Evolutionary conservation across 1,140 invertebrate species (phyloP).

Genomic region (Colletes gigas): DNA sequence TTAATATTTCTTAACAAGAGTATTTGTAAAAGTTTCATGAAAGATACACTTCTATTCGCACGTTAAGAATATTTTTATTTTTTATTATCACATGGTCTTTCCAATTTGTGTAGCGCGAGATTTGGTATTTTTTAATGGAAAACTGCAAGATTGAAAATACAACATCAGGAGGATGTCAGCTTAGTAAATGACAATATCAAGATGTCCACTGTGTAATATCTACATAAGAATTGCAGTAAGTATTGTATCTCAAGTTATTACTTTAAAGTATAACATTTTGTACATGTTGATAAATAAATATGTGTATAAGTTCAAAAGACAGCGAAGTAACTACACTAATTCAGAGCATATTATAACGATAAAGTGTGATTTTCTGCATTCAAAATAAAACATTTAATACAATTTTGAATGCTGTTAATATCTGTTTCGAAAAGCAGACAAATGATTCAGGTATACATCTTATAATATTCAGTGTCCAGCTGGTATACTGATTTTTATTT

Average conservation of each 20-base stretch:
- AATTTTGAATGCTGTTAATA: conserved; percentile 5
- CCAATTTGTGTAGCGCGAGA: conserved; percentile 68
- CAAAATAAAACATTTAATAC: not conserved
- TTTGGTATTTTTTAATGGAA: conserved; percentile 67
- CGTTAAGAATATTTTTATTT: conserved; percentile 32
- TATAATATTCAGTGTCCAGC: not conserved
- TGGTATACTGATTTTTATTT: conserved; percentile 1
- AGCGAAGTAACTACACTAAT: conserved; percentile 35
- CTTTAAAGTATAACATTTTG: conserved; percentile 42
- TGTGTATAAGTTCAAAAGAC: conserved; percentile 11
- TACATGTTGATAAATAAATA: conserved; percentile 28
- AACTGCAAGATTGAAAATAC: conserved; percentile 62
- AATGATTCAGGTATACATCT: conserved; percentile 26
- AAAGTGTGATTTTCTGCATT: conserved; percentile 2
- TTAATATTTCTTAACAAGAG: conserved; percentile 17
- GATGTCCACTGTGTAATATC: conserved; percentile 63
- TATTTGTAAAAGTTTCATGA: conserved; percentile 35
- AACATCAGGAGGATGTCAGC: conserved; percentile 60
- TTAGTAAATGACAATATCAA: conserved; percentile 64
- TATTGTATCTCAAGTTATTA: conserved; percentile 61
- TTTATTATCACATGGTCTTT: conserved; percentile 64
- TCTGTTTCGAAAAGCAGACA: conserved; percentile 26
- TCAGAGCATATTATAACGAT: not conserved
- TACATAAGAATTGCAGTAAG: conserved; percentile 61
- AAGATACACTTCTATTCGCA: conserved; percentile 43